Evolutionary conservation across 2,113 vertebrate genomes (phyloP).

Genomic region (Pao palembangensis): DNA sequence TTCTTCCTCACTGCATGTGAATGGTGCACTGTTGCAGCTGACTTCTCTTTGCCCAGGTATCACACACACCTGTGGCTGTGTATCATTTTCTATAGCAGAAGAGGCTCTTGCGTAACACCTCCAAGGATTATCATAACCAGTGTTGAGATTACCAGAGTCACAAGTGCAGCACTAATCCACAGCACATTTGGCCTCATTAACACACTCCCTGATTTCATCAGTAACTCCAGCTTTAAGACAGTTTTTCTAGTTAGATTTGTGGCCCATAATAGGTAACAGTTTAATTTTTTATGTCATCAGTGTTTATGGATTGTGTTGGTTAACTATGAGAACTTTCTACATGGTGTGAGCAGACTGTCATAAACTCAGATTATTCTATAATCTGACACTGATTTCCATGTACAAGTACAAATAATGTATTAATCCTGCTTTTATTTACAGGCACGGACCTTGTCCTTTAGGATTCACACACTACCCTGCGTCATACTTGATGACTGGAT

Average conservation of each 20-base stretch:
- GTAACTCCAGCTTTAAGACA: slow-evolving; percentile 3
- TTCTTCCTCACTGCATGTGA: no score
- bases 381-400: not conserved
- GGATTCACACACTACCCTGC: not conserved
- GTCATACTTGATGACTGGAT: not conserved
- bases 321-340: no score
- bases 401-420: not conserved
- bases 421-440: slow-evolving; percentile 18
- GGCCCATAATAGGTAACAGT: not conserved
- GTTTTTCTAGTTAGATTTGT: not conserved
- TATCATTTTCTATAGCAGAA: slow-evolving; percentile 18
- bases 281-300: no score
- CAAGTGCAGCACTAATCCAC: slow-evolving; percentile 50
- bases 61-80: slow-evolving; percentile 16
- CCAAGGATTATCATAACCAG: slow-evolving; percentile 51
- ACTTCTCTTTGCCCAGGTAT: no score
- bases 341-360: no score
- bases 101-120: slow-evolving; percentile 44
- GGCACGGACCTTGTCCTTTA: slow-evolving; percentile 6
- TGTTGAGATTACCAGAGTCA: slow-evolving; percentile 50
- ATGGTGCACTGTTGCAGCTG: no score
- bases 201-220: slow-evolving; percentile 13
- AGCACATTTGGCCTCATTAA: slow-evolving; percentile 21
- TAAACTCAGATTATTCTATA: not conserved
- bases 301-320: no score